Base-by-base conservation (phyloP, 1,140 invertebrate genomes). In the Drosophila kurseongensis region DNA sequence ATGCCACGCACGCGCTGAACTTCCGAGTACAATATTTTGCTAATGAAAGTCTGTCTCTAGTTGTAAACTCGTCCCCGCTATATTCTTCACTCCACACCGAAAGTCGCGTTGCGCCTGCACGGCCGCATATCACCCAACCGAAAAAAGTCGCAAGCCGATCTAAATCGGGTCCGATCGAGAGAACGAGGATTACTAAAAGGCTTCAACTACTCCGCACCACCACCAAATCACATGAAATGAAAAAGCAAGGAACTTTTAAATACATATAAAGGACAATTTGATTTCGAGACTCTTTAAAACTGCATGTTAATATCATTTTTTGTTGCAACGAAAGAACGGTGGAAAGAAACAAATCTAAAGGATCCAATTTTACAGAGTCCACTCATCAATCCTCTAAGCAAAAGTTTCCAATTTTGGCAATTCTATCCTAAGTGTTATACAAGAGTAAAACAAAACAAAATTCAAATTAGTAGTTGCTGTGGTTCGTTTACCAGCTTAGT, bases 11-110 rank as follows among this genome's bases (percentile, higher is more conserved):
- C 67, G 81, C 80, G 82, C 80, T 77, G 61, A 80, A 84, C 78
- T 67, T 84, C 78, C 66, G 82, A 84, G 80, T 84, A 84, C 81
- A 84, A 84, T 84, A 84, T 80, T 74, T 69, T 75, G 69, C 72
- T 56, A 75, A 74, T 40, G 69, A 85, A 84, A 84, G 81, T 84
- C 81, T 84, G 81, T 84, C 78, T 75, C 75, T 84, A 80, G 66
- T 47, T 75, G 44, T 75, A 52, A 66, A 54, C 59, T 55, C 62
- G 13, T 13, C 8, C 40, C 48, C 42, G 48, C 38, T 52, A 32
- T 13, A 47, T 35, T 32, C 57, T 36, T 29, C 42, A 42, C 40
- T n/a, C 32, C 29, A 44, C 7, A 27, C 48, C 77, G 60, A 45
- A 78, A 82, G 76, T 84, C 80, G 80, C 80, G 75, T 79, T 83